These are phyloP conservation scores for Telenomus remus DNA, from an alignment of 1,140 invertebrate species.

Conservation along the genomic window DNA sequence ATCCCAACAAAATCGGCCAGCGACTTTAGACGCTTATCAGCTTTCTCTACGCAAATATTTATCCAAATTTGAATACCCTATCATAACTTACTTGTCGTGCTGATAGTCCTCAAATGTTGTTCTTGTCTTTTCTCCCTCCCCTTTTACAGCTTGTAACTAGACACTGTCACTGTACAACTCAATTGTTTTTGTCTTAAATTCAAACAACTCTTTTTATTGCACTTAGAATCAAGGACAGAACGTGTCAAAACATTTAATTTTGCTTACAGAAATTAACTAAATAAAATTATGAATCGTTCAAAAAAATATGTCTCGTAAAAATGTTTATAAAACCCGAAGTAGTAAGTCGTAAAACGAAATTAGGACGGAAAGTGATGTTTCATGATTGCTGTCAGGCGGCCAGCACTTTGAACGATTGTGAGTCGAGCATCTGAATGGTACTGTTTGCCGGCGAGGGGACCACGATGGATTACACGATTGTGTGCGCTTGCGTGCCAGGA, in stretches of 20 bases:
- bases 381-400: constrained; percentile 20
- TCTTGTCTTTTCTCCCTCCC: not conserved
- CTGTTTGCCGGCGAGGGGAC: constrained; percentile 8
- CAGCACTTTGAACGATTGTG: constrained; percentile 17
- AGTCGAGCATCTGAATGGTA: constrained; percentile 41
- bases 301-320: too few species aligned
- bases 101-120: not conserved
- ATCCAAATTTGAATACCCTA: not conserved
- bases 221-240: too few species aligned
- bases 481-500: constrained; percentile 37
- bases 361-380: constrained; percentile 29
- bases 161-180: constrained; percentile 28
- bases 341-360: constrained; percentile 6
- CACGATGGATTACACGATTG: constrained; percentile 9
- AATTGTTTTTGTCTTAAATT: not conserved
- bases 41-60: constrained; percentile 15
- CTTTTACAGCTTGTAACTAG: constrained; percentile 16
- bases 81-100: constrained; percentile 15
- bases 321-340: too few species aligned
- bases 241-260: too few species aligned
- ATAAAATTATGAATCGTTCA: too few species aligned
- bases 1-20: not conserved
- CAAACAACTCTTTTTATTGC: not conserved
- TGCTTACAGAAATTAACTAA: too few species aligned
- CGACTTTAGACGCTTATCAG: constrained; percentile 19